phyloP scores from a whole-genome alignment of 2,797 vertebrate species.

The Spheniscus humboldti region DNA sequence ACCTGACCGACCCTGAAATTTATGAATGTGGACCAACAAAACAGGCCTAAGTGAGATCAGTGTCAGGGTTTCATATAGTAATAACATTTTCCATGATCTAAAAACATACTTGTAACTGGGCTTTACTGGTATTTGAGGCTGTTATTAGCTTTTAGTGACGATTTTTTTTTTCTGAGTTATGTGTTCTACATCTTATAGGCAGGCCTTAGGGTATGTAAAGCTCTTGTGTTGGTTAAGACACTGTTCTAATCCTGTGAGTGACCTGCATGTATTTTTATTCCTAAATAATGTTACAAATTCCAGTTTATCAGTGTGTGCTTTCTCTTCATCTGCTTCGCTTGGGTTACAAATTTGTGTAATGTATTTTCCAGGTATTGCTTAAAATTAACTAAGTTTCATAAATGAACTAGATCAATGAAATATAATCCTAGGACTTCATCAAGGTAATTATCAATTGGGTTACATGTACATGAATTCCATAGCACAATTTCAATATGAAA shows the following conservation, averaged over 20 bases:
- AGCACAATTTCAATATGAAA: neutral
- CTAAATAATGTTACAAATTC: neutral
- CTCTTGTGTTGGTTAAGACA: neutral
- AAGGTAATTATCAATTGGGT: neutral
- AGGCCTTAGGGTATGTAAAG: neutral
- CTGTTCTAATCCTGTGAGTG: neutral
- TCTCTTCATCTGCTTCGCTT: neutral
- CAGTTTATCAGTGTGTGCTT: neutral
- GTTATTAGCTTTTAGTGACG: neutral
- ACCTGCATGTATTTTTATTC: neutral
- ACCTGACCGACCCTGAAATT: neutral
- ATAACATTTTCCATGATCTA: neutral
- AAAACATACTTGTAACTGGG: conserved; percentile 37
- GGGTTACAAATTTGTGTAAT: neutral
- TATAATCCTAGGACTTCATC: neutral
- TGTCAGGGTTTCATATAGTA: neutral
- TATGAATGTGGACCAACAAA: neutral
- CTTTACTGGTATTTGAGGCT: conserved; percentile 44
- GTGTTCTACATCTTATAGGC: neutral
- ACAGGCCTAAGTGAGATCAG: neutral
- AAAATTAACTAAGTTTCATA: neutral
- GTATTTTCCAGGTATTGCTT: neutral
- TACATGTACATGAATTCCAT: neutral
- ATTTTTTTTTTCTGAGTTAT: neutral
- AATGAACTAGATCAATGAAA: neutral